Conservation (phyloP, 1,140 invertebrate species). For the Hirudo medicinalis region DNA sequence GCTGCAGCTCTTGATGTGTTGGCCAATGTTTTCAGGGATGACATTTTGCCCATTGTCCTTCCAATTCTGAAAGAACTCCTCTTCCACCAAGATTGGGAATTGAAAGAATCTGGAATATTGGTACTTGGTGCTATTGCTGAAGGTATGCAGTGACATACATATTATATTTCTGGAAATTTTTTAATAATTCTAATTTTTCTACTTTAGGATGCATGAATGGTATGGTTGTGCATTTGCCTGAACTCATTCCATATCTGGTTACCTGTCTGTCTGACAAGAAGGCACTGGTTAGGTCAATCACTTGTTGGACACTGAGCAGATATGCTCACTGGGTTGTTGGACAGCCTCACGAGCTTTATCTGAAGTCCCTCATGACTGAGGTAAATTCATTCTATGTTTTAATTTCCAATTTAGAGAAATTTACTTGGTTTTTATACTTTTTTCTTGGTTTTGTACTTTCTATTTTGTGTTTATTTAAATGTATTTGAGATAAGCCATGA, state of each 20-base stretch:
- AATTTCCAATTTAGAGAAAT: not conserved
- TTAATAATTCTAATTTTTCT: not conserved
- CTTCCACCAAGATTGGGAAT: constrained; percentile 87
- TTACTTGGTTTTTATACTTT: too few relatives aligned
- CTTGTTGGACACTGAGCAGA: constrained; percentile 93
- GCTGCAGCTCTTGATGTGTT: constrained; percentile 92
- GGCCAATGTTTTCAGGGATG: constrained; percentile 91
- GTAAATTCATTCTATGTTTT: constrained; percentile 13
- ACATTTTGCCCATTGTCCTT: constrained; percentile 78
- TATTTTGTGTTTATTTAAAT: not conserved
- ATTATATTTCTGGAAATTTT: not conserved
- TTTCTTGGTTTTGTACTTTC: too few relatives aligned
- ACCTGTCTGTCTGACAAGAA: constrained; percentile 83
- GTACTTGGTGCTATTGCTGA: constrained; percentile 96
- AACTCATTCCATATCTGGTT: constrained; percentile 90
- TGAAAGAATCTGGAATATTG: constrained; percentile 89
- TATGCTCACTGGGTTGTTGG: constrained; percentile 96
- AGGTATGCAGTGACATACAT: constrained; percentile 46
- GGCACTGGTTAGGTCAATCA: constrained; percentile 88
- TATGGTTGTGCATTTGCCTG: constrained; percentile 86
- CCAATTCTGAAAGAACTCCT: constrained; percentile 93
- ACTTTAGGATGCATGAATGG: constrained; percentile 94
- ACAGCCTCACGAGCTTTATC: constrained; percentile 79
- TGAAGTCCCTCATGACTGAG: constrained; percentile 48
- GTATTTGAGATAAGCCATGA: too few relatives aligned